Evolutionary conservation across 53 echinoderm and acorn worm genomes (phyloP).

Genomic region (Hippasteria phrygiana): DNA sequence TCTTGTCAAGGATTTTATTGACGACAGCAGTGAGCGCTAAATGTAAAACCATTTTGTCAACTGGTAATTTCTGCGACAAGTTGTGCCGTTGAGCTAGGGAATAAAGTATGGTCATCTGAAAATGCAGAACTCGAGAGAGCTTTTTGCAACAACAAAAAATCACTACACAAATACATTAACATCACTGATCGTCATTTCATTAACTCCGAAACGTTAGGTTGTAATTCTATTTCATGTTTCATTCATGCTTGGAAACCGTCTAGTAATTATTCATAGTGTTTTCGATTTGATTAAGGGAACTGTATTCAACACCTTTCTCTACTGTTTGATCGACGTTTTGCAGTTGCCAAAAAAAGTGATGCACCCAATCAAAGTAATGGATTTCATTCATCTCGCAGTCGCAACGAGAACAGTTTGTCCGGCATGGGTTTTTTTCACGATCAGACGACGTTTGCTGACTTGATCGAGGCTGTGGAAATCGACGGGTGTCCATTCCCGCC

Average conservation of each 20-base stretch:
- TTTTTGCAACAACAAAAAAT: too few relatives aligned
- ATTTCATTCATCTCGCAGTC: conserved; percentile 5
- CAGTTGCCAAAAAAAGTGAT: conserved; percentile 47
- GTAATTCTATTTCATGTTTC: conserved; percentile 34
- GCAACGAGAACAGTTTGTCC: conserved; percentile 22
- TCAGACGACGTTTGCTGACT: conserved; percentile 39
- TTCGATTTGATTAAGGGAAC: conserved; percentile 46
- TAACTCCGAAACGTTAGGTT: conserved; percentile 3
- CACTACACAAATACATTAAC: too few relatives aligned
- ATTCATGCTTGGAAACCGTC: conserved; percentile 6
- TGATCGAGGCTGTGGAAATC: conserved; percentile 22
- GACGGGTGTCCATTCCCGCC: conserved; percentile 31
- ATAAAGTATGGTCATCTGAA: too few relatives aligned
- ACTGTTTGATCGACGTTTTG: conserved; percentile 36
- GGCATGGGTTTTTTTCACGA: conserved; percentile 1
- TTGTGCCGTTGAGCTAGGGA: too few relatives aligned
- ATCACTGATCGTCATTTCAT: conserved; percentile 14
- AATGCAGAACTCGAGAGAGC: too few relatives aligned
- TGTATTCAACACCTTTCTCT: conserved; percentile 34
- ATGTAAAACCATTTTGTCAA: too few relatives aligned
- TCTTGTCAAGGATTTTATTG: too few relatives aligned
- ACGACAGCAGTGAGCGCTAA: too few relatives aligned
- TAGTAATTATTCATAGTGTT: conserved; percentile 67
- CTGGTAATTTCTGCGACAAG: too few relatives aligned
- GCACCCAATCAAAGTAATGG: conserved; percentile 64